Conservation (phyloP, 2,113 vertebrate genomes). For the Cygnus atratus region DNA sequence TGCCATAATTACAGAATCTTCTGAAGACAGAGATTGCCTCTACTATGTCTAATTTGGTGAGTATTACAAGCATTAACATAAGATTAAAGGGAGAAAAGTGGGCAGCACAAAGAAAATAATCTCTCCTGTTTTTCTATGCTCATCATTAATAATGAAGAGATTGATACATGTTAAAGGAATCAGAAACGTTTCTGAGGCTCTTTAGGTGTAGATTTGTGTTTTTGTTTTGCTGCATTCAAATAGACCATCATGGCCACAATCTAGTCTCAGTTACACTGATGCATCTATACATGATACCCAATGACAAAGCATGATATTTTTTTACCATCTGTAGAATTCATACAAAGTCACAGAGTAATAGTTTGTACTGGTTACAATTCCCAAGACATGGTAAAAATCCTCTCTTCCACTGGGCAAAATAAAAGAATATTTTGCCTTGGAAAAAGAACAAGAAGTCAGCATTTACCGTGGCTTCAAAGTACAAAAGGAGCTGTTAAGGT, state of each 20-base stretch:
- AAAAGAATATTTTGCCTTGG: background rate
- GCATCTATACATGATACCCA: background rate
- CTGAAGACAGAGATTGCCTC: background rate
- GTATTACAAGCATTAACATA: background rate
- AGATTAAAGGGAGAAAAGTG: background rate
- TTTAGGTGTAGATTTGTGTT: background rate
- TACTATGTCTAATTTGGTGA: background rate
- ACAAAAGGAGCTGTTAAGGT: background rate
- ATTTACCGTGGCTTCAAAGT: background rate
- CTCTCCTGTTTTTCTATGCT: background rate
- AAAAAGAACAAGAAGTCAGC: background rate
- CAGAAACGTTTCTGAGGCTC: background rate
- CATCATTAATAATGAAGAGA: background rate
- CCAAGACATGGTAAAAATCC: background rate
- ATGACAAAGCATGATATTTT: background rate
- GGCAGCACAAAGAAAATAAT: background rate
- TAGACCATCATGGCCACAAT: background rate
- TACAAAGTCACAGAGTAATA: background rate
- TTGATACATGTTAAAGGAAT: background rate
- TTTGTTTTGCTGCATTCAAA: background rate
- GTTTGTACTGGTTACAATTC: background rate
- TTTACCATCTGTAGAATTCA: background rate
- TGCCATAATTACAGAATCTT: background rate
- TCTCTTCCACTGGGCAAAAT: background rate
- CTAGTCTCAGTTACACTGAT: background rate